Evolutionary conservation across 2,113 vertebrate genomes (phyloP).

Genomic region (Coptodon bakossiorum): DNA sequence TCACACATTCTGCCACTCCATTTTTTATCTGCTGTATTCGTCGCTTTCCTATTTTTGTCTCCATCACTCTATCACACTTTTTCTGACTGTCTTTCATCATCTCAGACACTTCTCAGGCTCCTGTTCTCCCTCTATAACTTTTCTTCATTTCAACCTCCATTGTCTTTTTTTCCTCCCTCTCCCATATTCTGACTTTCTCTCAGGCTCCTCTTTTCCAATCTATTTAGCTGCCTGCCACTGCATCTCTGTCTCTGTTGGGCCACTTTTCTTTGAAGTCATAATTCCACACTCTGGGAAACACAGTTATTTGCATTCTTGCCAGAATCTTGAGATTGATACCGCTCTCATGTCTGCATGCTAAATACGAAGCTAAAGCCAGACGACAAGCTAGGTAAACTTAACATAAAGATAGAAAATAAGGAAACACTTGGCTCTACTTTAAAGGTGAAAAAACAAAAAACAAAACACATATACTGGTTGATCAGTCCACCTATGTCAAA

Average conservation of each 20-base stretch:
- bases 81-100: constrained; percentile 1
- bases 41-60: constrained; percentile 13
- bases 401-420: not conserved
- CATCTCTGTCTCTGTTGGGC: not conserved
- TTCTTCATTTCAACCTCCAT: constrained; percentile 3
- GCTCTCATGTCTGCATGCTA: not conserved
- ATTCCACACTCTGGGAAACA: not conserved
- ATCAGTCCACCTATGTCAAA: not conserved
- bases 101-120: not conserved
- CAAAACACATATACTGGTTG: not conserved
- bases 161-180: not conserved
- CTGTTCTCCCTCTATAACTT: not conserved
- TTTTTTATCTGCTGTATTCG: not conserved
- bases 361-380: not conserved
- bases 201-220: not conserved
- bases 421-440: not conserved
- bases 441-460: not conserved
- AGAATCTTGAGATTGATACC: not conserved
- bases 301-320: not conserved
- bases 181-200: not conserved
- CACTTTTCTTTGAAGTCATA: not conserved
- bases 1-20: not conserved
- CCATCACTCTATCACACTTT: not conserved
- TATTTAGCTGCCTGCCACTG: not conserved
- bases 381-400: not conserved